phyloP scores from a whole-genome alignment of 2,797 vertebrate genomes.

The Arrhamphus sclerolepis region DNA sequence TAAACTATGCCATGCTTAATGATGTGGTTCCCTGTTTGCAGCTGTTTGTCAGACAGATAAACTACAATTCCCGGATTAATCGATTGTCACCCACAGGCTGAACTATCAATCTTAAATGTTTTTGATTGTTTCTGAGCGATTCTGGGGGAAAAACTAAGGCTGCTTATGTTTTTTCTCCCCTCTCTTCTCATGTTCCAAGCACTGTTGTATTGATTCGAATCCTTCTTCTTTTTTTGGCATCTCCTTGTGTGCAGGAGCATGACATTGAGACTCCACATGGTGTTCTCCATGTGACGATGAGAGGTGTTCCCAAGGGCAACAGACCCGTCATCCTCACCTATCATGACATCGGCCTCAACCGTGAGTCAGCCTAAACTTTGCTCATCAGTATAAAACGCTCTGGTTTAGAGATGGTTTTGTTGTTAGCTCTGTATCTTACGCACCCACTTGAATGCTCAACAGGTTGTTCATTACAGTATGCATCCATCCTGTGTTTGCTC shows the following conservation, averaged over 20 bases:
- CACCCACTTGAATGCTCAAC: no score
- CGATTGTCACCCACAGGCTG: no score
- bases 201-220: no score
- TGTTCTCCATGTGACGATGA: conserved; percentile 93
- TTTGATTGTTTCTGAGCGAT: no score
- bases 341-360: conserved; percentile 98
- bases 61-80: no score
- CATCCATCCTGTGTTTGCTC: no score
- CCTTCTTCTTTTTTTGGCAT: not conserved
- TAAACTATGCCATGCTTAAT: no score
- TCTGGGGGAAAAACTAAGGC: no score
- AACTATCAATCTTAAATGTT: no score
- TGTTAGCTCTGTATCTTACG: not conserved
- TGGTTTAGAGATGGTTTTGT: not conserved
- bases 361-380: conserved; percentile 81
- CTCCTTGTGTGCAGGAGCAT: conserved; percentile 87
- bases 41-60: not conserved
- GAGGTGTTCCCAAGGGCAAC: conserved; percentile 92
- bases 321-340: conserved; percentile 96
- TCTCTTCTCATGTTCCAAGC: no score
- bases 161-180: no score
- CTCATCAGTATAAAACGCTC: not conserved
- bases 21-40: not conserved
- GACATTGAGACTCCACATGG: conserved; percentile 95
- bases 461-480: no score